phyloP scores from a whole-genome alignment of 2,113 vertebrate species.

The Catharus fuscescens region DNA sequence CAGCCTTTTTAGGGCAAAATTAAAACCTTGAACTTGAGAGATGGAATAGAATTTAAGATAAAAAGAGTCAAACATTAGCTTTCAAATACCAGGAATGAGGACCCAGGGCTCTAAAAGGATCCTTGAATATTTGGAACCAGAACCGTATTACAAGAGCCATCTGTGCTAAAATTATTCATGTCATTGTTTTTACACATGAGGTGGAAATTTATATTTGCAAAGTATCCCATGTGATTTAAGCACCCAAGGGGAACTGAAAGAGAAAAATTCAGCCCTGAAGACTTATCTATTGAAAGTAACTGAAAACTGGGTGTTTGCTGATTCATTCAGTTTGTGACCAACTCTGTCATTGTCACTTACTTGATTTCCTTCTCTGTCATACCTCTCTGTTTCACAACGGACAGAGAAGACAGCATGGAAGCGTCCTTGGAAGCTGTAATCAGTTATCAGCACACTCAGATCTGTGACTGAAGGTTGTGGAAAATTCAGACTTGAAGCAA shows the following conservation, averaged over 20 bases:
- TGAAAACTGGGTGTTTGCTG: background rate
- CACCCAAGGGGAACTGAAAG: background rate
- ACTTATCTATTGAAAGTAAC: background rate
- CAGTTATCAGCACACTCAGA: background rate
- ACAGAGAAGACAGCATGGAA: background rate
- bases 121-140: background rate
- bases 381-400: background rate
- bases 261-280: background rate
- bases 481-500: background rate
- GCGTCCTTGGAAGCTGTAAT: background rate
- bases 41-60: background rate
- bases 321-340: background rate
- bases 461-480: background rate
- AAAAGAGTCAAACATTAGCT: background rate
- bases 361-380: background rate
- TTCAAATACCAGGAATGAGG: background rate
- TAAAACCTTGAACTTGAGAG: background rate
- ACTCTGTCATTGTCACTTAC: background rate
- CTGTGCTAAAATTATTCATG: background rate
- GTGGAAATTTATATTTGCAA: conserved; percentile 5
- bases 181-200: background rate
- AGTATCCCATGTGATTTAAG: background rate
- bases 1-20: background rate
- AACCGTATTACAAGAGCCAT: background rate
- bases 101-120: background rate